These are phyloP conservation scores for Apomyelois bistriatella DNA, from an alignment of 2,888 invertebrate genomes.

Conservation along the genomic window DNA sequence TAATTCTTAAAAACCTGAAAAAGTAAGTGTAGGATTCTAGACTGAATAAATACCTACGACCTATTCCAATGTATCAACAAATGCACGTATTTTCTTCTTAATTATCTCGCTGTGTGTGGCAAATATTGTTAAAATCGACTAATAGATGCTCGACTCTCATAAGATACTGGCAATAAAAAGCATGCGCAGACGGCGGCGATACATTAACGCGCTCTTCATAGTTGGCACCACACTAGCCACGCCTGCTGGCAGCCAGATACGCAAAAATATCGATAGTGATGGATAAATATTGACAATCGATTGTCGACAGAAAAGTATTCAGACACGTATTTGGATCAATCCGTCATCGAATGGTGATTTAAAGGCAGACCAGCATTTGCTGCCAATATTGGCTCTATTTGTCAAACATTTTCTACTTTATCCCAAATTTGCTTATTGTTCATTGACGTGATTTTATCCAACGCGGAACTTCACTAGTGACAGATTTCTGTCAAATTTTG, in stretches of 20 bases:
- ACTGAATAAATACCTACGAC: background rate
- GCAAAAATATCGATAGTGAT: constrained; percentile 57
- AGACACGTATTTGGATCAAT: constrained; percentile 24
- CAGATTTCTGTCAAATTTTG: background rate
- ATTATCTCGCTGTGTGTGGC: constrained; percentile 44
- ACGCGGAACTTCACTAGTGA: background rate
- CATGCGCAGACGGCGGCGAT: constrained; percentile 55
- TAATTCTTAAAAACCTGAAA: too few relatives aligned
- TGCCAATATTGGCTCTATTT: constrained; percentile 5
- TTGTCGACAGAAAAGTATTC: constrained; percentile 43
- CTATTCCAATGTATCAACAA: background rate
- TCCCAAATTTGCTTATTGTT: background rate
- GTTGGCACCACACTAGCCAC: constrained; percentile 68
- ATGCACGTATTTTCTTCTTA: background rate
- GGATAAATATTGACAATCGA: constrained; percentile 39
- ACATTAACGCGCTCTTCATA: constrained; percentile 78
- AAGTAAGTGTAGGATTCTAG: background rate
- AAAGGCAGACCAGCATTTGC: background rate
- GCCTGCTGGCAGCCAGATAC: constrained; percentile 59
- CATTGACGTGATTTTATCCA: background rate
- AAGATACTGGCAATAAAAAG: constrained; percentile 57
- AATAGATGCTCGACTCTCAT: constrained; percentile 50
- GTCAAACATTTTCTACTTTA: background rate
- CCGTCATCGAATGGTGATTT: constrained; percentile 15
- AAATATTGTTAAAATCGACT: constrained; percentile 43